Conservation (phyloP, 2,113 vertebrate species). For the Phycodurus eques region DNA sequence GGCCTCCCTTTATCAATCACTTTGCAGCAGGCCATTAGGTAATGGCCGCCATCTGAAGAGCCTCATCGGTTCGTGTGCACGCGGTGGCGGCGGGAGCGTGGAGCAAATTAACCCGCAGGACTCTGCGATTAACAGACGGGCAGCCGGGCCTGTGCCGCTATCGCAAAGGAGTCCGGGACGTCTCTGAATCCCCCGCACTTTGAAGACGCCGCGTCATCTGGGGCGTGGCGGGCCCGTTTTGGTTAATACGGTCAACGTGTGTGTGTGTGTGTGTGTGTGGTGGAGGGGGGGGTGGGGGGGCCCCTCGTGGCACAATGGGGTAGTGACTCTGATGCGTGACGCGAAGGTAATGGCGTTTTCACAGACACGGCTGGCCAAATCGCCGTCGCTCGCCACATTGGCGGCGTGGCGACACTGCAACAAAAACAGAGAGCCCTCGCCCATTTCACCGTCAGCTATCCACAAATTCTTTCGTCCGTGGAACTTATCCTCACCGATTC, state of each 20-base stretch:
- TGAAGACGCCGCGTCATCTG: neutral
- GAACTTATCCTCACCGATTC: neutral
- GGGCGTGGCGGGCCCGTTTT: slow-evolving; percentile 34
- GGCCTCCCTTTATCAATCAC: slow-evolving; percentile 71
- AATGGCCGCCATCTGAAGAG: slow-evolving; percentile 35
- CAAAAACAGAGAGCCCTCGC: neutral
- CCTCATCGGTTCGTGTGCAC: slow-evolving; percentile 26
- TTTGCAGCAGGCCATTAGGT: slow-evolving; percentile 58
- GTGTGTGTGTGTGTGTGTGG: slow-evolving; percentile 48
- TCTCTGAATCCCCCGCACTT: neutral
- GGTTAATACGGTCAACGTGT: neutral
- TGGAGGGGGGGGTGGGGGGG: slow-evolving; percentile 11
- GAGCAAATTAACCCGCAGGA: slow-evolving; percentile 61
- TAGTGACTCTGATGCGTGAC: slow-evolving; percentile 73
- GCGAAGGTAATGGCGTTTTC: slow-evolving; percentile 74
- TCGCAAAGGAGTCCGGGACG: slow-evolving; percentile 51
- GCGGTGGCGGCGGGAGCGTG: slow-evolving; percentile 9
- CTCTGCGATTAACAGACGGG: slow-evolving; percentile 22
- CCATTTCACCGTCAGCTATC: too few species aligned
- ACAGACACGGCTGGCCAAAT: slow-evolving; percentile 67
- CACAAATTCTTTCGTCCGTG: neutral
- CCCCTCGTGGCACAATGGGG: slow-evolving; percentile 60
- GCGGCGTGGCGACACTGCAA: neutral
- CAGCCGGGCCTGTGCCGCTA: neutral
- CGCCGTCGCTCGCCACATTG: slow-evolving; percentile 55